These are phyloP conservation scores for Scaptomyza hsui DNA, from an alignment of 1,140 invertebrate genomes.

Conservation along the genomic window DNA sequence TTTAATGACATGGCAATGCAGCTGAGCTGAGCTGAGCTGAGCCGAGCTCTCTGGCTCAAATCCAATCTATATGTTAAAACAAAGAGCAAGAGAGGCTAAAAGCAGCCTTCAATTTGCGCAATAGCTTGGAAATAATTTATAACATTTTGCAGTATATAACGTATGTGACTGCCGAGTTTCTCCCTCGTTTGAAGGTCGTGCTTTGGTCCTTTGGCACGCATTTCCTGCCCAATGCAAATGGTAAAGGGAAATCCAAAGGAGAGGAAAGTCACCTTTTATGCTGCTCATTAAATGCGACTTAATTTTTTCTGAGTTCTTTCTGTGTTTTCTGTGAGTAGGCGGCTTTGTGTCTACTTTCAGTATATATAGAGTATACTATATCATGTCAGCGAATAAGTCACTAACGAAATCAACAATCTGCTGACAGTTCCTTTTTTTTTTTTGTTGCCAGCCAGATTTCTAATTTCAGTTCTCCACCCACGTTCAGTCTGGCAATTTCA, in stretches of 20 bases:
- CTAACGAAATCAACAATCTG: slow-evolving; percentile 60
- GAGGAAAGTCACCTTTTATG: slow-evolving; percentile 11
- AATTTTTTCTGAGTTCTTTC: slow-evolving; percentile 34
- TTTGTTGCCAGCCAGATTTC: too few species aligned
- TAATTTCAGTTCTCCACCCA: slow-evolving; percentile 7
- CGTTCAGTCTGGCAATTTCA: slow-evolving; percentile 61
- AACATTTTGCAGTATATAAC: slow-evolving; percentile 60
- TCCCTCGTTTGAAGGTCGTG: background rate
- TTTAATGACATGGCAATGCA: slow-evolving; percentile 63
- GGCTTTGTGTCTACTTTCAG: slow-evolving; percentile 41
- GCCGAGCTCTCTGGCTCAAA: slow-evolving; percentile 50
- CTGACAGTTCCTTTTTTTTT: slow-evolving; percentile 73
- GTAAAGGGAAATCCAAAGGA: background rate
- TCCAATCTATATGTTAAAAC: slow-evolving; percentile 78
- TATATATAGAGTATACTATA: slow-evolving; percentile 19
- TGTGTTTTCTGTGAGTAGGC: background rate
- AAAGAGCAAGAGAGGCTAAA: slow-evolving; percentile 60
- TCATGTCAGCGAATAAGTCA: slow-evolving; percentile 72
- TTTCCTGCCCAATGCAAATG: slow-evolving; percentile 18
- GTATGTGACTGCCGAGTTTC: slow-evolving; percentile 7
- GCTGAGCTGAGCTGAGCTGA: too few species aligned
- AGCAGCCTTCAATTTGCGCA: slow-evolving; percentile 75
- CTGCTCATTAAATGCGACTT: slow-evolving; percentile 74
- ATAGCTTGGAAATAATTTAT: slow-evolving; percentile 80
- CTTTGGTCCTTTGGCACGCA: background rate